Percentiles rank a stretch among this genome's conserved stretches.
phyloP scores from a whole-genome alignment of 1,140 invertebrate genomes.

The Hypothenemus hampei region DNA sequence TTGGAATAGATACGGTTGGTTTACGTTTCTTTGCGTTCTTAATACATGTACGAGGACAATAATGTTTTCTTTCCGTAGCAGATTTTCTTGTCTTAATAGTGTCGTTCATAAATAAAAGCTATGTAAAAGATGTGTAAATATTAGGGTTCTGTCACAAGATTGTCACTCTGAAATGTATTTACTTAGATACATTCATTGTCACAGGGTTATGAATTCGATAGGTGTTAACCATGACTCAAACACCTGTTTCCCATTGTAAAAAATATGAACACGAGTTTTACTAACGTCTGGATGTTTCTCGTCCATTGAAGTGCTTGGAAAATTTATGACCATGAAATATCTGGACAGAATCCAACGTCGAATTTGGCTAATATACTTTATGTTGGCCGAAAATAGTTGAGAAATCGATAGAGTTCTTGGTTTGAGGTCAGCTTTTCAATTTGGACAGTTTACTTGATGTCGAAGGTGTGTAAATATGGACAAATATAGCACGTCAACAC shows the following conservation, averaged over 20 bases:
- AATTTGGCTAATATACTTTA: neutral
- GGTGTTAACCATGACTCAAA: too few species aligned
- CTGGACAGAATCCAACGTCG: neutral
- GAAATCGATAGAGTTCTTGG: slow-evolving; percentile 1
- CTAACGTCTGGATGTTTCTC: neutral
- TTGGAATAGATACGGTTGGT: neutral
- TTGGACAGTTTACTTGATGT: too few species aligned
- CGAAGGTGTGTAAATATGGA: too few species aligned
- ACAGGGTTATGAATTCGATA: too few species aligned
- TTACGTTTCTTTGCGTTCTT: neutral
- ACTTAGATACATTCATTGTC: too few species aligned
- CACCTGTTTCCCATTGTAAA: too few species aligned
- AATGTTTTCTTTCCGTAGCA: neutral
- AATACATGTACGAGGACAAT: neutral
- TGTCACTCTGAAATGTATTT: too few species aligned
- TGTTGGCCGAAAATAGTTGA: neutral
- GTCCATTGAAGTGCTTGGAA: neutral
- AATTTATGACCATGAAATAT: neutral
- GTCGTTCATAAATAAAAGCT: slow-evolving; percentile 1
- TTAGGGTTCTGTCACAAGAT: too few species aligned
- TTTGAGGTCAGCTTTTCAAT: too few species aligned
- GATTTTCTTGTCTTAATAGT: neutral
- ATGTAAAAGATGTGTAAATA: neutral
- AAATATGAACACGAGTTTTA: too few species aligned
- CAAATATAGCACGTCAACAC: too few species aligned